A percentile compares a stretch with the other conserved stretches of the same genome.
phyloP scores from a whole-genome alignment of 2,888 invertebrate species.

The Ryuthela nishihirai region DNA sequence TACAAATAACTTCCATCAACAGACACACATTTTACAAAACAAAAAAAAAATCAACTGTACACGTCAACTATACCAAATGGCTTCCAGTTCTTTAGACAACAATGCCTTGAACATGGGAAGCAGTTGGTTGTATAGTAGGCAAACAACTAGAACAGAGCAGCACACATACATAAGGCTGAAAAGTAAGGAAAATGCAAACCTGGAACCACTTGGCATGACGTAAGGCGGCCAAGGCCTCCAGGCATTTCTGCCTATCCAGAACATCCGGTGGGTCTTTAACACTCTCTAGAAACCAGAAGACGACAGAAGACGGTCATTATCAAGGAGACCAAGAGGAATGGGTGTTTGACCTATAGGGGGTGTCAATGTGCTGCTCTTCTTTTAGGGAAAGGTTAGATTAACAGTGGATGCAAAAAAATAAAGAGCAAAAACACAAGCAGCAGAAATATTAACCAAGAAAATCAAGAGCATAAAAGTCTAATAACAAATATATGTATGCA shows the following conservation, averaged over 20 bases:
- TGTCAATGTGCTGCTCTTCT: slow-evolving; percentile 22
- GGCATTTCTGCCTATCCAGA: slow-evolving; percentile 98
- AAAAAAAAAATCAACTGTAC: too few species aligned
- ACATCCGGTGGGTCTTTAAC: slow-evolving; percentile 74
- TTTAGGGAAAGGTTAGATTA: neutral
- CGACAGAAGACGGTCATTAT: slow-evolving; percentile 43
- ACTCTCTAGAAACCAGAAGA: slow-evolving; percentile 49
- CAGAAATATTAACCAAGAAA: neutral
- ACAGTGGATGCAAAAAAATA: neutral
- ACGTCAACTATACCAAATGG: too few species aligned
- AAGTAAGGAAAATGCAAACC: slow-evolving; percentile 58
- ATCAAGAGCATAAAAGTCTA: neutral
- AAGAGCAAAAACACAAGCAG: neutral
- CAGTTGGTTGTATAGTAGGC: too few species aligned
- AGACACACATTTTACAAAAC: too few species aligned
- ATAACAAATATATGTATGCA: too few species aligned
- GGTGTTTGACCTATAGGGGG: slow-evolving; percentile 50
- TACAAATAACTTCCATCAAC: neutral
- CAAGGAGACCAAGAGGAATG: slow-evolving; percentile 44
- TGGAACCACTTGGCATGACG: slow-evolving; percentile 99
- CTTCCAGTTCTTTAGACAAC: too few species aligned
- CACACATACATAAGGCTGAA: slow-evolving; percentile 51
- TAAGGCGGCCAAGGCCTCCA: slow-evolving; percentile 99
- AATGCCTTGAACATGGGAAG: too few species aligned
- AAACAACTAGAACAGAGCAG: too few species aligned